A percentile compares a stretch with the other conserved stretches of the same genome.
phyloP scores from a whole-genome alignment of 2,797 vertebrate species.

The Xiphorhynchus erythropygius region DNA sequence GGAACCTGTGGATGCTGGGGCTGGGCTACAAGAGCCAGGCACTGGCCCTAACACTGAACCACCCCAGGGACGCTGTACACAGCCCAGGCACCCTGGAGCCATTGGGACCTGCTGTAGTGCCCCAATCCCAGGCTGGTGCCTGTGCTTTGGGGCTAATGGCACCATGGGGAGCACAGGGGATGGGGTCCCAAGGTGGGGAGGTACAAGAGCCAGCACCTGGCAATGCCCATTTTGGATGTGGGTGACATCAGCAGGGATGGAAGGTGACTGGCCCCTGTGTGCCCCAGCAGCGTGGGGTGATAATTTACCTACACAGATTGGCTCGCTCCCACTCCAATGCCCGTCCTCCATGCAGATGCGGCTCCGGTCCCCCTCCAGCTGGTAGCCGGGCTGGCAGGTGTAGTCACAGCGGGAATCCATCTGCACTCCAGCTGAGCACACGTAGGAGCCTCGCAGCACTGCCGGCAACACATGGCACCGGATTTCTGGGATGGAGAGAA shows the following conservation, averaged over 20 bases:
- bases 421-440: constrained; percentile 83
- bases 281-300: not conserved
- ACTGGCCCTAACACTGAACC: rapidly evolving
- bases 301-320: constrained; percentile 89
- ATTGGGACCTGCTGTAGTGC: not conserved
- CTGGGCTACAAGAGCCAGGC: rapidly evolving
- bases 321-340: constrained; percentile 87
- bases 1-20: rapidly evolving
- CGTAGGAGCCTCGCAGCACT: constrained; percentile 85
- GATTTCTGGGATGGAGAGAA: constrained; percentile 76
- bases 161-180: not conserved
- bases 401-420: constrained; percentile 92
- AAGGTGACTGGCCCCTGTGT: rapidly evolving
- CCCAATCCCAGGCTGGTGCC: rapidly evolving
- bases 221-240: rapidly evolving
- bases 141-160: rapidly evolving
- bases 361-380: constrained; percentile 85
- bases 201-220: not conserved
- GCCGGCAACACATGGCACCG: constrained; percentile 85
- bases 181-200: not conserved
- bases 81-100: rapidly evolving
- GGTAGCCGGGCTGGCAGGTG: constrained; percentile 85
- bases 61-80: not conserved
- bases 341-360: constrained; percentile 86
- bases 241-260: not conserved